A percentile compares a stretch with the other conserved stretches of the same genome.
These are phyloP conservation scores for Acromyrmex heyeri DNA, from an alignment of 1,140 invertebrate species.

Conservation along the genomic window DNA sequence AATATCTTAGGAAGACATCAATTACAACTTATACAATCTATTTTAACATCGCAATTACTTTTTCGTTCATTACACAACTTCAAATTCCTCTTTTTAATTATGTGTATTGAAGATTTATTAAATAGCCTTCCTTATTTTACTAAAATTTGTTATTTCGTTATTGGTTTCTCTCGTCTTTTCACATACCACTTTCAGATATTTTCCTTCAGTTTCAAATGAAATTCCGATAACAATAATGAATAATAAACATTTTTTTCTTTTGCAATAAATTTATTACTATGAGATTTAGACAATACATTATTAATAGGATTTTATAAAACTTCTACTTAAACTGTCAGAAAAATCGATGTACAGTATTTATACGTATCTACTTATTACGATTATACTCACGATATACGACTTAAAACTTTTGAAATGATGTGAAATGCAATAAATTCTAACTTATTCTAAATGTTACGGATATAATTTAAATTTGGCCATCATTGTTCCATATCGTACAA, in stretches of 20 bases:
- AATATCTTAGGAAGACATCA: not conserved
- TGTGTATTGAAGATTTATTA: not conserved
- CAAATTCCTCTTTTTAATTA: not conserved
- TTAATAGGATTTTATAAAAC: not conserved
- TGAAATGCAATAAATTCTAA: not conserved
- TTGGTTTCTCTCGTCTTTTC: not conserved
- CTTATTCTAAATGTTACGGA: not conserved
- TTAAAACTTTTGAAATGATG: not conserved
- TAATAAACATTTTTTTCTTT: not conserved
- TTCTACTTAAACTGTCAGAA: not conserved
- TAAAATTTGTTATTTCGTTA: constrained; percentile 2
- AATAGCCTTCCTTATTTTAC: not conserved
- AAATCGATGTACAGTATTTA: not conserved
- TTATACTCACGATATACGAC: too few relatives aligned
- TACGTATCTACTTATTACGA: too few relatives aligned
- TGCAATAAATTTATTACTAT: not conserved
- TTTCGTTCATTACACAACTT: not conserved
- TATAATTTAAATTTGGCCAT: constrained; percentile 26
- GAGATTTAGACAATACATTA: not conserved
- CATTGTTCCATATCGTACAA: constrained; percentile 28
- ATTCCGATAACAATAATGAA: not conserved
- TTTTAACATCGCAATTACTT: constrained; percentile 7
- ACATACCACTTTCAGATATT: not conserved
- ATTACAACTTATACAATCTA: not conserved
- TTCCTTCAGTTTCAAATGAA: not conserved